Conservation (phyloP, 2,113 vertebrate genomes). For the Elaphurus davidianus region DNA sequence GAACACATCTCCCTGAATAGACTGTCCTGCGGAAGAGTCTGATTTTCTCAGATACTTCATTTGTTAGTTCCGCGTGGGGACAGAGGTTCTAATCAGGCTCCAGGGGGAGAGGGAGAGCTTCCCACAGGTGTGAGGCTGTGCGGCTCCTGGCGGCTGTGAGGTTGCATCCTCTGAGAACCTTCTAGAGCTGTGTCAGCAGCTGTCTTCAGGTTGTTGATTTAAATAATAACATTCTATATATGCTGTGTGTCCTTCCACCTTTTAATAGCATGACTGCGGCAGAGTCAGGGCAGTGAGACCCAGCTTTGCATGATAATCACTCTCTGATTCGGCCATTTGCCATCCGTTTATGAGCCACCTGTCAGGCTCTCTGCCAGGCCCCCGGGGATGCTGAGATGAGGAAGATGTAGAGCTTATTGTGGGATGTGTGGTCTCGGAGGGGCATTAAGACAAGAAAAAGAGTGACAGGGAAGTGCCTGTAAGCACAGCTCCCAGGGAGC, state of each 20-base stretch:
- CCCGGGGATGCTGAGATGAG: not conserved
- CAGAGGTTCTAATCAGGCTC: not conserved
- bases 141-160: rapidly evolving
- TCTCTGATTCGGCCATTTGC: not conserved
- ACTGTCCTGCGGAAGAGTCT: not conserved
- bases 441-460: not conserved
- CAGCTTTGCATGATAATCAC: not conserved
- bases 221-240: not conserved
- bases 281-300: not conserved
- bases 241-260: not conserved
- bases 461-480: not conserved
- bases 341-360: not conserved
- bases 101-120: not conserved
- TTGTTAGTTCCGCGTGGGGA: not conserved
- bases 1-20: not conserved
- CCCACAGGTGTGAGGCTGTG: no score
- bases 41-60: not conserved
- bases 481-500: not conserved
- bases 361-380: not conserved
- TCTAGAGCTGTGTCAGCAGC: rapidly evolving
- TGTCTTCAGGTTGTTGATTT: rapidly evolving
- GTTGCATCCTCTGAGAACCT: no score
- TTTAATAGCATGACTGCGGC: rapidly evolving
- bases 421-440: not conserved
- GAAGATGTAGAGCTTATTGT: rapidly evolving